Conservation (phyloP, 2,113 vertebrate genomes). For the Cairina moschata region DNA sequence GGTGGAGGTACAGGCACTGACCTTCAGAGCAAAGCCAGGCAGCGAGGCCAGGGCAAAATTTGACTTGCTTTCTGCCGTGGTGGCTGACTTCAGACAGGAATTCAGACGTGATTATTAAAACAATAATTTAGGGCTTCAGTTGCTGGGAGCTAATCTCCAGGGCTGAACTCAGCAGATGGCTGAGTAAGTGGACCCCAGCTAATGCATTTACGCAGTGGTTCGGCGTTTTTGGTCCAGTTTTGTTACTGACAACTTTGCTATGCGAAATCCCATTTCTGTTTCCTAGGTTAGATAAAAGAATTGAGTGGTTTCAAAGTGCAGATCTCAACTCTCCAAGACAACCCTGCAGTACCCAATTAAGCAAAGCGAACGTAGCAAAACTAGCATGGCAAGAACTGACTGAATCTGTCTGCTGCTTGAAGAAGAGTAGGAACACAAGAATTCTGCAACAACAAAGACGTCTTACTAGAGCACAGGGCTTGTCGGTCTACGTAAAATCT, state of each 20-base stretch:
- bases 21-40: not conserved
- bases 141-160: not conserved
- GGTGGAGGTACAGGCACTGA: not conserved
- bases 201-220: conserved; percentile 6
- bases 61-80: not conserved
- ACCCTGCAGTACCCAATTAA: not conserved
- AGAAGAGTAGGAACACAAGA: not conserved
- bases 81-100: conserved; percentile 8
- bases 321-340: not conserved
- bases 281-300: not conserved
- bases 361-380: conserved; percentile 1
- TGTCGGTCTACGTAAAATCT: not conserved
- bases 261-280: conserved; percentile 23
- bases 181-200: not conserved
- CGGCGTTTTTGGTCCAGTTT: not conserved
- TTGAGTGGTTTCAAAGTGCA: not conserved
- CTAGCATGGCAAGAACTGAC: not conserved
- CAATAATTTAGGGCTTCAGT: not conserved
- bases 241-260: not conserved
- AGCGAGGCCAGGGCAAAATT: not conserved
- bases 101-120: conserved; percentile 10
- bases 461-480: not conserved
- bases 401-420: not conserved
- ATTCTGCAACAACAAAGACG: not conserved
- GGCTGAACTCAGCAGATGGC: not conserved